phyloP scores from a whole-genome alignment of 2,113 vertebrate genomes.

The Ammodytes dubius region DNA sequence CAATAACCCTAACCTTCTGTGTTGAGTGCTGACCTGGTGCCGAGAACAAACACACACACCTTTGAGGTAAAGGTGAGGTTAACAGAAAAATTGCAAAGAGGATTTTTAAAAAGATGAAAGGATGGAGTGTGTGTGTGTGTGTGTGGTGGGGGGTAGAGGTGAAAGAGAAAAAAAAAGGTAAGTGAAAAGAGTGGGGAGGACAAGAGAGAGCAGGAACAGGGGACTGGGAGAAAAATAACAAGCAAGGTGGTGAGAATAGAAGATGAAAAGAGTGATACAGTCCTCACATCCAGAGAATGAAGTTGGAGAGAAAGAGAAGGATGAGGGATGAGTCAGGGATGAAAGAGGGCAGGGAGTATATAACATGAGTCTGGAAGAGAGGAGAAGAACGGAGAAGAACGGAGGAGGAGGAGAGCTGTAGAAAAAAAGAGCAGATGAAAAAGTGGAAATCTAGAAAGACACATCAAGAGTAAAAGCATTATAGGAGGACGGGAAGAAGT shows the following conservation, averaged over 20 bases:
- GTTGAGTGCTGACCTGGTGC: neutral
- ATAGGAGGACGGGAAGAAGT: neutral
- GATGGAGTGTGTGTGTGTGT: neutral
- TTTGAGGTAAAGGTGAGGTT: neutral
- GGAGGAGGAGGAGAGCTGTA: neutral
- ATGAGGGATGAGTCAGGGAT: neutral
- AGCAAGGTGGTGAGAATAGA: neutral
- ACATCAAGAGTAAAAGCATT: neutral
- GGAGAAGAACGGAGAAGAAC: neutral
- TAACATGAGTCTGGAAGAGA: neutral
- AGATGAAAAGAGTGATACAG: neutral
- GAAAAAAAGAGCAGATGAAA: neutral
- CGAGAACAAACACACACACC: neutral
- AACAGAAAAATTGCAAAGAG: neutral
- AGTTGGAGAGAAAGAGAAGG: conserved; percentile 6
- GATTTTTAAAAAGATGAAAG: neutral
- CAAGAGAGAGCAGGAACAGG: neutral
- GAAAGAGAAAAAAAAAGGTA: neutral
- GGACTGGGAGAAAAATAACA: neutral
- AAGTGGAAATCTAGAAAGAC: neutral
- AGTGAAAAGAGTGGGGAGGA: too few relatives aligned
- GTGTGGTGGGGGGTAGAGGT: neutral
- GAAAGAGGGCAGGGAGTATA: conserved; percentile 5
- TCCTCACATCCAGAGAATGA: conserved; percentile 6
- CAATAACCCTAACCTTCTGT: neutral